A percentile compares a stretch with the other conserved stretches of the same genome.
These are phyloP conservation scores for Dolichotis patagonum DNA, from an alignment of 2,113 vertebrate genomes.

Conservation along the genomic window DNA sequence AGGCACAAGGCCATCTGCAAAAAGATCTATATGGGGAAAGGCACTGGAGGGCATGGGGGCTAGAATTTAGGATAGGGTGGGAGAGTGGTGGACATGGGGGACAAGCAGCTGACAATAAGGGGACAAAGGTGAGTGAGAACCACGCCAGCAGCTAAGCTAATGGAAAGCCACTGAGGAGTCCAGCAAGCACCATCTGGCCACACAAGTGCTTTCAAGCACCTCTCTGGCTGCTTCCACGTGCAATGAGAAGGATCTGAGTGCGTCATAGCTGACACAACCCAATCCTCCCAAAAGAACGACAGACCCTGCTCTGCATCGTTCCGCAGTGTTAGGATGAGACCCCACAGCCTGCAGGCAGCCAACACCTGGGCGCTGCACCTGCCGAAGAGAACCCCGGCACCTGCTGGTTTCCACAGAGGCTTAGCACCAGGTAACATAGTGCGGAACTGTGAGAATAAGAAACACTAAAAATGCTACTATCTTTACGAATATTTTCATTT, in stretches of 20 bases:
- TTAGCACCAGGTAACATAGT: neutral
- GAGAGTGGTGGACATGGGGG: accelerated
- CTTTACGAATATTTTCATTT: slow-evolving; percentile 19
- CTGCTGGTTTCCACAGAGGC: neutral
- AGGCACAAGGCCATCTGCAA: neutral
- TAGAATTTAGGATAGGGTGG: neutral
- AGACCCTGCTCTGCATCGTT: accelerated
- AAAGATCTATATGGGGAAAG: accelerated
- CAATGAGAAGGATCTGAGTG: neutral
- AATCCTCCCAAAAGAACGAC: neutral
- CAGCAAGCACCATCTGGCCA: neutral
- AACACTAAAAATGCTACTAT: neutral
- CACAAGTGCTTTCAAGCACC: neutral
- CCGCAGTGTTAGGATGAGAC: accelerated
- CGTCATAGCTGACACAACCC: accelerated
- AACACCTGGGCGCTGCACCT: accelerated
- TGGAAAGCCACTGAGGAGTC: neutral
- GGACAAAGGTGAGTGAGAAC: accelerated
- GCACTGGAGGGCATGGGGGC: neutral
- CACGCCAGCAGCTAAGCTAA: too few relatives aligned
- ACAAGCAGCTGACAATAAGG: too few relatives aligned
- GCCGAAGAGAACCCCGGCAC: accelerated
- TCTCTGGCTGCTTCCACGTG: too few relatives aligned
- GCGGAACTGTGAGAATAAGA: neutral
- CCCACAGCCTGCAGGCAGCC: too few relatives aligned